Evolutionary conservation across 2,888 invertebrate genomes (phyloP).

Genomic region (Melanophora roralis): DNA sequence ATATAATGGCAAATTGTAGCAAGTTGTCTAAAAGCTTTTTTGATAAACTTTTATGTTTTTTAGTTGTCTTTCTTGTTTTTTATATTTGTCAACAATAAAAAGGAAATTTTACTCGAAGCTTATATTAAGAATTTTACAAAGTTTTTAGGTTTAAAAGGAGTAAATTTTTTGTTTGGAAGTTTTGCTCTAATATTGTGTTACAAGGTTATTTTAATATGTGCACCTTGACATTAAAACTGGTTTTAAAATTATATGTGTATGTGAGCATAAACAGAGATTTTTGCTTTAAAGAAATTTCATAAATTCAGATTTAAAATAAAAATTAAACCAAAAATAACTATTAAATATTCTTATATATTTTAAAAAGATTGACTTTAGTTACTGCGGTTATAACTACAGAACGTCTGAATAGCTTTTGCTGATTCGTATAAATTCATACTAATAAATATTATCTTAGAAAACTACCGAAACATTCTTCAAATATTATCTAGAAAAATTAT

Average conservation of each 20-base stretch:
- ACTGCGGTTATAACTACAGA: too few species aligned
- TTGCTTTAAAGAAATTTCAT: too few species aligned
- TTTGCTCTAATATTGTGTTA: slow-evolving; percentile 3
- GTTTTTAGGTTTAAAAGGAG: neutral
- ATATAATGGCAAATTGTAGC: slow-evolving; percentile 59
- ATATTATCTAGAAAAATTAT: too few species aligned
- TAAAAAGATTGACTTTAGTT: too few species aligned
- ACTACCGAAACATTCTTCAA: too few species aligned
- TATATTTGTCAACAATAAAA: slow-evolving; percentile 7
- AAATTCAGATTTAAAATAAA: neutral
- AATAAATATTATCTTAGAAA: too few species aligned
- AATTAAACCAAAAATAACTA: neutral
- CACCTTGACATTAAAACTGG: slow-evolving; percentile 40
- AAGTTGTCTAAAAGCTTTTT: slow-evolving; percentile 58
- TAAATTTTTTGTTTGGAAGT: neutral
- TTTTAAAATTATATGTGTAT: neutral
- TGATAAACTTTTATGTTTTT: slow-evolving; percentile 47
- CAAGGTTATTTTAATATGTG: slow-evolving; percentile 34
- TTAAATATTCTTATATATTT: neutral
- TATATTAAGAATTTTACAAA: slow-evolving; percentile 3
- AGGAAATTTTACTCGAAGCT: slow-evolving; percentile 45
- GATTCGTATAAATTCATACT: too few species aligned
- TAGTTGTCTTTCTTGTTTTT: neutral
- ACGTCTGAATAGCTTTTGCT: too few species aligned
- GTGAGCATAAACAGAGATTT: neutral